phyloP scores from a whole-genome alignment of 2,113 vertebrate species.

The Daboia siamensis region DNA sequence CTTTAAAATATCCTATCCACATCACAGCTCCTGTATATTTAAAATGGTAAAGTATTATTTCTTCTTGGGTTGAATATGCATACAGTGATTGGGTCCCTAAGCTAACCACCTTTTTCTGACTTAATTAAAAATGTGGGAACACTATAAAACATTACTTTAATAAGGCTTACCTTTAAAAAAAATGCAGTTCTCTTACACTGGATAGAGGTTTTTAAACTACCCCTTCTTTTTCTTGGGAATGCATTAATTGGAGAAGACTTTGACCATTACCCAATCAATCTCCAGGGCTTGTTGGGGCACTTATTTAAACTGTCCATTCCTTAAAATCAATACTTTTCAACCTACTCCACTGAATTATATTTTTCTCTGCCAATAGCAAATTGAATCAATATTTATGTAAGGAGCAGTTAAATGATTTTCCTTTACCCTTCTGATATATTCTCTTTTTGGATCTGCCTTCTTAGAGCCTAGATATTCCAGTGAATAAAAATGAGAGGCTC shows the following conservation, averaged over 20 bases:
- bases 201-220: conserved; percentile 50
- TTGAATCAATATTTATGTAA: conserved; percentile 51
- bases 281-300: conserved; percentile 32
- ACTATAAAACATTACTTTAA: conserved; percentile 37
- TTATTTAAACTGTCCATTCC: conserved; percentile 42
- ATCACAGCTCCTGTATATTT: not conserved
- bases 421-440: conserved; percentile 56
- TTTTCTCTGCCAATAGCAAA: conserved; percentile 53
- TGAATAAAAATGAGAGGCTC: conserved; percentile 23
- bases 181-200: conserved; percentile 55
- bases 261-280: conserved; percentile 40
- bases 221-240: conserved; percentile 46
- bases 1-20: not conserved
- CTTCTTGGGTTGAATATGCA: not conserved
- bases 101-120: conserved; percentile 24
- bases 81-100: not conserved
- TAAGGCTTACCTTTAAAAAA: conserved; percentile 49
- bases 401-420: conserved; percentile 47
- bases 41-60: not conserved
- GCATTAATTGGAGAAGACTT: conserved; percentile 47
- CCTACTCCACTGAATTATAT: conserved; percentile 52
- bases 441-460: conserved; percentile 2
- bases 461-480: conserved; percentile 32
- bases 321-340: conserved; percentile 53
- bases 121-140: conserved; percentile 23